A percentile compares a stretch with the other conserved stretches of the same genome.
Evolutionary conservation across 2,888 invertebrate species (phyloP).

Genomic region (Gymnocheta viridis): DNA sequence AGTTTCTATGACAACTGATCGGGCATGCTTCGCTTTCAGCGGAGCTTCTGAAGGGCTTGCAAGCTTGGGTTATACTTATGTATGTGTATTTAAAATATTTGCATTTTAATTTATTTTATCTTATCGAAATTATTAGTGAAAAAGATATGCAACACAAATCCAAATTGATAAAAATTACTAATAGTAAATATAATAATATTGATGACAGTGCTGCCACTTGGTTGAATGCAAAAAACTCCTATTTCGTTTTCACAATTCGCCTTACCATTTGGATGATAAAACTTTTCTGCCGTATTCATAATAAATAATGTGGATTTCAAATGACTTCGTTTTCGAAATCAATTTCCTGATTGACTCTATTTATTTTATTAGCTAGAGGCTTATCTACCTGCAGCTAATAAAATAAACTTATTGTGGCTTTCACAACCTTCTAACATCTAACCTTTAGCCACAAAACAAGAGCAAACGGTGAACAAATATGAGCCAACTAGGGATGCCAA

Average conservation of each 20-base stretch:
- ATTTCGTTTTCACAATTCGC: not conserved
- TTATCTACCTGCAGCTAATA: too few relatives aligned
- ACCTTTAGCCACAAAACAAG: too few relatives aligned
- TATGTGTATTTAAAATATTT: conserved; percentile 74
- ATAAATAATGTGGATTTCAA: too few relatives aligned
- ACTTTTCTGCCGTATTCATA: too few relatives aligned
- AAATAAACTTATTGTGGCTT: too few relatives aligned
- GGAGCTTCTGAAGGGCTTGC: conserved; percentile 95
- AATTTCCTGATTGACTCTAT: too few relatives aligned
- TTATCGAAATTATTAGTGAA: conserved; percentile 42
- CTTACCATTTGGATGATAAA: too few relatives aligned
- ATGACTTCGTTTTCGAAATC: too few relatives aligned
- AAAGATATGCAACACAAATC: conserved; percentile 31
- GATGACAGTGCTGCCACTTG: conserved; percentile 36
- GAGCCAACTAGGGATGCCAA: too few relatives aligned
- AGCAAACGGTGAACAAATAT: too few relatives aligned
- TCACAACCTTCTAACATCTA: too few relatives aligned
- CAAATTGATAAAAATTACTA: not conserved
- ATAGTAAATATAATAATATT: conserved; percentile 45
- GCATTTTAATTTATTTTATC: conserved; percentile 48
- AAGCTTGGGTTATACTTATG: conserved; percentile 95
- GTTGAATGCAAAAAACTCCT: conserved; percentile 7
- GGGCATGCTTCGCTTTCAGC: conserved; percentile 99
- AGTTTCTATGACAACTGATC: conserved; percentile 96
- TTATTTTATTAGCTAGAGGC: too few relatives aligned